Evolutionary conservation across 2,113 vertebrate genomes (phyloP).

Genomic region (Epinephelus fuscoguttatus): DNA sequence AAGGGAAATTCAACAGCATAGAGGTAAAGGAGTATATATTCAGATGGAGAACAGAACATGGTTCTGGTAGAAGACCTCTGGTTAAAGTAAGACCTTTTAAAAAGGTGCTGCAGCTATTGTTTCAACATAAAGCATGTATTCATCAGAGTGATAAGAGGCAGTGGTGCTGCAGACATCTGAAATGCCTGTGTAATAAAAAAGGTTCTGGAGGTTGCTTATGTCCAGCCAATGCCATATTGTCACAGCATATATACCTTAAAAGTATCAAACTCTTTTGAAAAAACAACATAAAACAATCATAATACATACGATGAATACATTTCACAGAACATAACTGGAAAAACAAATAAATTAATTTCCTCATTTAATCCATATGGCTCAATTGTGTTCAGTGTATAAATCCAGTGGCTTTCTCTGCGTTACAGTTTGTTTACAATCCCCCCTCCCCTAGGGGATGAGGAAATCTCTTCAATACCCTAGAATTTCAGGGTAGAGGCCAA

Average conservation of each 20-base stretch:
- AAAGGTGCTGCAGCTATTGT: background rate
- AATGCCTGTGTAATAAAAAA: background rate
- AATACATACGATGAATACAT: background rate
- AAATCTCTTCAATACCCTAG: background rate
- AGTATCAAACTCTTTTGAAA: background rate
- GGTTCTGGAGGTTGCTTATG: background rate
- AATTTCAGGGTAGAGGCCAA: background rate
- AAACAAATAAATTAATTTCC: background rate
- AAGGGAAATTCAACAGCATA: constrained; percentile 23
- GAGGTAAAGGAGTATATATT: constrained; percentile 10
- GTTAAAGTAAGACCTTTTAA: background rate
- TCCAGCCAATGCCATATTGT: background rate
- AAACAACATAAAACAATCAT: background rate
- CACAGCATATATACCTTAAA: background rate
- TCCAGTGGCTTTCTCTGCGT: background rate
- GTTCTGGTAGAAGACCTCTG: background rate
- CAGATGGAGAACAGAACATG: background rate
- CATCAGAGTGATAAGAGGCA: background rate
- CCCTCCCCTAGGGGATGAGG: background rate
- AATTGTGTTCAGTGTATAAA: background rate
- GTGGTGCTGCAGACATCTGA: background rate
- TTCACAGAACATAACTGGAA: background rate
- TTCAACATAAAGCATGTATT: background rate
- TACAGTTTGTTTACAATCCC: background rate
- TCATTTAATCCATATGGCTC: background rate